These are phyloP conservation scores for Danio albolineatus DNA, from an alignment of 2,797 vertebrate genomes.

Conservation along the genomic window DNA sequence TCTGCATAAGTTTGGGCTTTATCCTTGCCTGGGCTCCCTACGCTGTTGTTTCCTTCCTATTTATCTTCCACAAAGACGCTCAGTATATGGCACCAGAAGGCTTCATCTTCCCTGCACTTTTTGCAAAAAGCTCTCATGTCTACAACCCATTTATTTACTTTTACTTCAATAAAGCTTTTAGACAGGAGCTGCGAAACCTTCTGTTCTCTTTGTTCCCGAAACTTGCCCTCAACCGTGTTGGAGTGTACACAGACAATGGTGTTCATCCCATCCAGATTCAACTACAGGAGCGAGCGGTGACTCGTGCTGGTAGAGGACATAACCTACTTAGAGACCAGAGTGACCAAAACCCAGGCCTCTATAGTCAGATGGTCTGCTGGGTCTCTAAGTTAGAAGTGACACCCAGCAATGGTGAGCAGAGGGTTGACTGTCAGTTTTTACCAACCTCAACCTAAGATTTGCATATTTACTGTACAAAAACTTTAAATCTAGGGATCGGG, in stretches of 20 bases:
- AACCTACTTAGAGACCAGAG: neutral
- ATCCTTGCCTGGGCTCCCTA: conserved; percentile 75
- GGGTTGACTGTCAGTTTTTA: conserved; percentile 32
- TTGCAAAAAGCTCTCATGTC: conserved; percentile 78
- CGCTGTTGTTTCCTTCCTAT: conserved; percentile 73
- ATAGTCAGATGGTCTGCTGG: conserved; percentile 61
- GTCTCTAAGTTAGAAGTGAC: conserved; percentile 51
- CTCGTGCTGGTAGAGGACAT: conserved; percentile 1
- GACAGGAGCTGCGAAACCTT: conserved; percentile 67
- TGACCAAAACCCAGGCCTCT: neutral
- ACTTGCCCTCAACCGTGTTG: conserved; percentile 61
- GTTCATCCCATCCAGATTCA: conserved; percentile 71
- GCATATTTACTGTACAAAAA: no score
- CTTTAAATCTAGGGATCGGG: no score
- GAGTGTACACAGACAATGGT: neutral
- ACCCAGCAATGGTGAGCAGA: neutral
- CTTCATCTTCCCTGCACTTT: conserved; percentile 73
- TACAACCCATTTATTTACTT: conserved; percentile 81
- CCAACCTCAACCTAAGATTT: conserved; percentile 19
- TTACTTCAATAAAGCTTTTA: conserved; percentile 77
- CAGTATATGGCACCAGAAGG: conserved; percentile 68
- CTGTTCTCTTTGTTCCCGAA: conserved; percentile 53
- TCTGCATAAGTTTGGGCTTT: conserved; percentile 76
- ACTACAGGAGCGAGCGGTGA: conserved; percentile 64
- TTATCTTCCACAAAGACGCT: conserved; percentile 70